Conservation (phyloP, 2,113 vertebrate species). For the Ploceus nigricollis region DNA sequence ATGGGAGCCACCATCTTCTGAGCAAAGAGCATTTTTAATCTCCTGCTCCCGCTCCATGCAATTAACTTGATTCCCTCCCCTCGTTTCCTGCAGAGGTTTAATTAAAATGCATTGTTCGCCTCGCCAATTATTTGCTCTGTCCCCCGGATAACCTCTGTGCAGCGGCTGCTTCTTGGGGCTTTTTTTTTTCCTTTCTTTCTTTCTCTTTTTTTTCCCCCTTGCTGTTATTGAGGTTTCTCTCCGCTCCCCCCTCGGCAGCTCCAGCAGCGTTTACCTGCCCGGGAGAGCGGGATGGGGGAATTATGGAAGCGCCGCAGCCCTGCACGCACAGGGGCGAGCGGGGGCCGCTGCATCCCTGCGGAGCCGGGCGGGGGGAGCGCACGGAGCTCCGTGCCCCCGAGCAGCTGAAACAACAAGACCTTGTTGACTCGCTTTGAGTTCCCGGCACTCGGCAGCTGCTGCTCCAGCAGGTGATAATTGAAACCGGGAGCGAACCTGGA, state of each 20-base stretch:
- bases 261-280: slow-evolving; percentile 38
- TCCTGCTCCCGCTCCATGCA: slow-evolving; percentile 50
- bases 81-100: slow-evolving; percentile 57
- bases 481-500: slow-evolving; percentile 33
- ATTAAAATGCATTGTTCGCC: slow-evolving; percentile 60
- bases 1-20: slow-evolving; percentile 42
- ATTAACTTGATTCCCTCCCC: slow-evolving; percentile 63
- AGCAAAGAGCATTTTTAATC: slow-evolving; percentile 47
- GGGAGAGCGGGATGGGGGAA: background rate
- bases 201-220: fast-evolving
- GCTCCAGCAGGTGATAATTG: slow-evolving; percentile 69
- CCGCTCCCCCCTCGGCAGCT: background rate
- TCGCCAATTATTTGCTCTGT: slow-evolving; percentile 59
- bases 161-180: background rate
- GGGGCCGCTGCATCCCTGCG: background rate
- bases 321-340: background rate
- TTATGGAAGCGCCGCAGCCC: background rate
- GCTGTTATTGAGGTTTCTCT: background rate
- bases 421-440: slow-evolving; percentile 39
- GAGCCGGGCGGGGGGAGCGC: background rate
- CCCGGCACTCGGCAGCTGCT: slow-evolving; percentile 52
- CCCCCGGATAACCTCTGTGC: slow-evolving; percentile 53
- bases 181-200: background rate
- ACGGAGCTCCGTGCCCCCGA: background rate
- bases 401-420: slow-evolving; percentile 64